These are phyloP conservation scores for Saturnia pavonia DNA, from an alignment of 2,888 invertebrate species.

Conservation along the genomic window DNA sequence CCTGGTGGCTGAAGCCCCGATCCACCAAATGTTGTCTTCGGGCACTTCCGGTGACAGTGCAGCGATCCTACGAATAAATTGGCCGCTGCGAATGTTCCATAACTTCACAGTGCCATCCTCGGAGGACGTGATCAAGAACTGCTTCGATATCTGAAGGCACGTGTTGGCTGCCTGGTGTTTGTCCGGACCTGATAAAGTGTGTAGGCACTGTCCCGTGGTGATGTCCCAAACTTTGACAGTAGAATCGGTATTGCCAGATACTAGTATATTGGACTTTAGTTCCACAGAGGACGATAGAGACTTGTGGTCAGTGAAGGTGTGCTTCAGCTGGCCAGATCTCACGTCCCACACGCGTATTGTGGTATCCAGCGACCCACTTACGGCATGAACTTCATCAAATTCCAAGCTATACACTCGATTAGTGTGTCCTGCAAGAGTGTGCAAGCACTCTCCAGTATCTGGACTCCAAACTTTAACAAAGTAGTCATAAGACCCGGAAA, in stretches of 20 bases:
- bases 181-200: conserved; percentile 96
- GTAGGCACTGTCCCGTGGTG: conserved; percentile 97
- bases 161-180: conserved; percentile 99
- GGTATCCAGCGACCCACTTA: conserved; percentile 98
- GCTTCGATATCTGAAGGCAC: conserved; percentile 97
- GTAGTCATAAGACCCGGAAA: conserved; percentile 99
- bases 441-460: conserved; percentile 95
- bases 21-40: conserved; percentile 99
- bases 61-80: conserved; percentile 97
- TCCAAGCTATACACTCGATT: conserved; percentile 99
- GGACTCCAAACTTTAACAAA: conserved; percentile 99
- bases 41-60: conserved; percentile 96
- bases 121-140: conserved; percentile 98
- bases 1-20: conserved; percentile 96
- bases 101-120: conserved; percentile 99
- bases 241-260: conserved; percentile 99
- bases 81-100: conserved; percentile 98
- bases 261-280: conserved; percentile 95
- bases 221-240: conserved; percentile 99
- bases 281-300: conserved; percentile 99
- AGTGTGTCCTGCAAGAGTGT: conserved; percentile 97
- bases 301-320: conserved; percentile 98
- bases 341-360: conserved; percentile 99
- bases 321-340: conserved; percentile 93
- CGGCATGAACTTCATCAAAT: conserved; percentile 98